Percentiles rank a stretch among this genome's conserved stretches.
These are phyloP conservation scores for Botia almorhae DNA, from an alignment of 2,797 vertebrate genomes.

Conservation along the genomic window DNA sequence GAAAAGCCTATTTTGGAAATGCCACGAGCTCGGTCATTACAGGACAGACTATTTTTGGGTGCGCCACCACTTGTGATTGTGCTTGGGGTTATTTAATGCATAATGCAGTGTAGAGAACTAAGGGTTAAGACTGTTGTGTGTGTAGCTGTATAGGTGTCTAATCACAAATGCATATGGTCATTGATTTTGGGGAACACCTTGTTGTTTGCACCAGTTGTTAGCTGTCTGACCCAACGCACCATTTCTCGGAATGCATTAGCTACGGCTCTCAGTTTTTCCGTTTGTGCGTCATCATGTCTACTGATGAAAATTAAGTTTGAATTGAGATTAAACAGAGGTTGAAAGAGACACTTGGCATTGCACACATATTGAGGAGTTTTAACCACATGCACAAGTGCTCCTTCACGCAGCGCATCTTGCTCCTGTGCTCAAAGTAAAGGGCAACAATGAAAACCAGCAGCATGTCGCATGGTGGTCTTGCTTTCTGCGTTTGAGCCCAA, in stretches of 20 bases:
- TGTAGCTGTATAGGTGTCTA: not conserved
- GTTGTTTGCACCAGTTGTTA: not conserved
- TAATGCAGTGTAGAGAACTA: conserved; percentile 2
- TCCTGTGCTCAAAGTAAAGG: conserved; percentile 31
- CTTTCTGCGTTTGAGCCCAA: not conserved
- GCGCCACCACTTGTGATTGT: conserved; percentile 17
- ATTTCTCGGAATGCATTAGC: not conserved
- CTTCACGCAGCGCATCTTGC: not conserved
- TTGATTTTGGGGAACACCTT: not conserved
- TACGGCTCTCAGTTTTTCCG: not conserved
- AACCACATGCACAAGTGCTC: conserved; percentile 11
- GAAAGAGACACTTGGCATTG: conserved; percentile 14
- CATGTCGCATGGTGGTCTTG: not conserved
- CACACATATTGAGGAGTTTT: conserved; percentile 1
- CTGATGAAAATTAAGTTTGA: conserved; percentile 1
- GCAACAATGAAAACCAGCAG: conserved; percentile 20
- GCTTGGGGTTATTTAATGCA: conserved; percentile 18
- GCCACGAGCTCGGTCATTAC: conserved; percentile 6
- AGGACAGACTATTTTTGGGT: conserved; percentile 54
- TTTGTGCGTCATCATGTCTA: conserved; percentile 1
- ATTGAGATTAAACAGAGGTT: conserved; percentile 24
- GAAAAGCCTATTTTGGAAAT: conserved; percentile 36
- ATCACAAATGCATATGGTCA: not conserved
- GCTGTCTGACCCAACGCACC: not conserved
- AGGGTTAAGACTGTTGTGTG: conserved; percentile 2